These are phyloP conservation scores for Tuberolachnus salignus DNA, from an alignment of 2,888 invertebrate genomes.

Conservation along the genomic window DNA sequence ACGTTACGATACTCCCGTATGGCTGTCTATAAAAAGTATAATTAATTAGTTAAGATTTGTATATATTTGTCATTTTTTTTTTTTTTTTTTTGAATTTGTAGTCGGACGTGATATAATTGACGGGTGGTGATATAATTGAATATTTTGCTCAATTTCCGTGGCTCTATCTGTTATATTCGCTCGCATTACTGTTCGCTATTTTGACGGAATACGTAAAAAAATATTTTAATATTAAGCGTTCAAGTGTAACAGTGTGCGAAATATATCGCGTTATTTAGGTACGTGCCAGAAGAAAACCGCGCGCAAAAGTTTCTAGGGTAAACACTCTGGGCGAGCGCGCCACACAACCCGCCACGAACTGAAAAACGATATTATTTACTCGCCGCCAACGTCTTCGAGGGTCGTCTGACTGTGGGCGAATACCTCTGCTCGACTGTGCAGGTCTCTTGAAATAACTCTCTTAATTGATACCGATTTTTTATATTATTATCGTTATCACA, in stretches of 20 bases:
- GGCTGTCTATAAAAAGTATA: too few species aligned
- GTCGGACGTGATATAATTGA: too few species aligned
- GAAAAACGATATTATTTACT: constrained; percentile 32
- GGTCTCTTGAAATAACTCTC: neutral
- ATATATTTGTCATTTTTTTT: too few species aligned
- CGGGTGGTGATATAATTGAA: too few species aligned
- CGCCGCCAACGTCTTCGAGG: neutral
- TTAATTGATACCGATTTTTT: constrained; percentile 28
- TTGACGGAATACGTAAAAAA: too few species aligned
- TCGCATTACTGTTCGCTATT: too few species aligned
- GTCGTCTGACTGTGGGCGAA: neutral
- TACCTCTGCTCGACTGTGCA: neutral
- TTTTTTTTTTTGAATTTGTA: too few species aligned
- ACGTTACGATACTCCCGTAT: too few species aligned
- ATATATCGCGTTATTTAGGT: constrained; percentile 25
- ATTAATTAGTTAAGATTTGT: too few species aligned
- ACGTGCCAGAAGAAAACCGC: constrained; percentile 1
- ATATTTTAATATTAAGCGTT: too few species aligned
- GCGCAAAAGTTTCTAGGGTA: neutral
- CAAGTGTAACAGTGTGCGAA: constrained; percentile 4
- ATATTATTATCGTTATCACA: neutral
- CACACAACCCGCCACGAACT: neutral
- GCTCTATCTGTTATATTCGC: too few species aligned
- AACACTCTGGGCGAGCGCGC: neutral
- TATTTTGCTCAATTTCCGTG: too few species aligned